Conservation (phyloP, 2,888 invertebrate species). For the Meteorus colon region DNA sequence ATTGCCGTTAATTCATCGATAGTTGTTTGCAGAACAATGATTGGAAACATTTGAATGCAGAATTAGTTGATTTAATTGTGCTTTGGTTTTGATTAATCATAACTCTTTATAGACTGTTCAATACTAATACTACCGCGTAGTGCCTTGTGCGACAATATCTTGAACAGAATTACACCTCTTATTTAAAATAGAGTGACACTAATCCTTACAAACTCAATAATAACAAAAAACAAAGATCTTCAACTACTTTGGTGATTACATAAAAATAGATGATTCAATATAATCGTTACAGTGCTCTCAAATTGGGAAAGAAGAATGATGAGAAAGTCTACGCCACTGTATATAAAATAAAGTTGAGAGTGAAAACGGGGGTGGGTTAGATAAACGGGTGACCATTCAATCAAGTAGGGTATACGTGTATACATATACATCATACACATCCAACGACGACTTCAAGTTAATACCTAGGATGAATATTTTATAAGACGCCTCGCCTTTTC, state of each 20-base stretch:
- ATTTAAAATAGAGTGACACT: too few species aligned
- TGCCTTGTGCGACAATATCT: too few species aligned
- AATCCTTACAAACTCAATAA: too few species aligned
- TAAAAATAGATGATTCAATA: too few species aligned
- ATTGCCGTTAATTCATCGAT: neutral
- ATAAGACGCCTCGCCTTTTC: conserved; percentile 20
- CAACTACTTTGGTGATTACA: too few species aligned
- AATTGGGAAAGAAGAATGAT: neutral
- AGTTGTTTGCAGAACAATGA: neutral
- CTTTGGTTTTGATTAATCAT: neutral
- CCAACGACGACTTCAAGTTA: conserved; percentile 42
- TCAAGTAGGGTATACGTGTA: neutral
- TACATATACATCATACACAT: neutral
- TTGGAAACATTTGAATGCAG: neutral
- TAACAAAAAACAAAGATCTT: too few species aligned
- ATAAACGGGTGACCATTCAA: neutral
- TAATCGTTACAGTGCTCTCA: too few species aligned
- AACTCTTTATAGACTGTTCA: neutral
- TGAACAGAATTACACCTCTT: too few species aligned
- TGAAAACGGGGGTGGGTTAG: conserved; percentile 17
- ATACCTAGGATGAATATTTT: conserved; percentile 47
- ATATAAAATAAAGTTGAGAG: conserved; percentile 12
- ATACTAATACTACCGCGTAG: neutral
- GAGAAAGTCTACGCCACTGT: neutral
- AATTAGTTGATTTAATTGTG: too few species aligned